Base-by-base conservation (phyloP, 2,888 invertebrate species). In the Papilio elwesi region DNA sequence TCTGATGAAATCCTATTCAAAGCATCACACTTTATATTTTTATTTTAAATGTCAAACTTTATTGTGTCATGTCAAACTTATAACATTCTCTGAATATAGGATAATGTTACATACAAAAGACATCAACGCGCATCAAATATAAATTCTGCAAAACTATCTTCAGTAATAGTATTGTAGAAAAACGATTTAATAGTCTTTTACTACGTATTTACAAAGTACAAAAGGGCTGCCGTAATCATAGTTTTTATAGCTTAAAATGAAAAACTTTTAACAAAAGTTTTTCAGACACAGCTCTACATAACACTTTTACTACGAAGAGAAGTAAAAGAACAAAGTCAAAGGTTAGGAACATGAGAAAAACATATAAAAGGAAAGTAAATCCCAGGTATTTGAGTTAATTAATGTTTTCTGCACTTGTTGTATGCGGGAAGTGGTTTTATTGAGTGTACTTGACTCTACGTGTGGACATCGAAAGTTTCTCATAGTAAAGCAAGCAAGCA, bases 391-490 rank as follows among this genome's bases (percentile, higher is more conserved):
- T 66, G 16, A 66, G 36, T 51, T 65, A 65, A 62, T 62, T 43
- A 62, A 62, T 62, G 43, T 62, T 62, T 59, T 1, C 38, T 57
- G 57, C 57, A 57, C 10, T 62, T 15, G 48, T 49, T 10, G n/a
- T 53, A 26, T 49, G n/a, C 47, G 15, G 13, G 43, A 6, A 57
- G 59, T 36, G 48, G 62, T 47, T 47, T 71, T 71, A 59, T 53
- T 67, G 48, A 43, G n/a, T 11, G 16, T 38, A 68, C 57, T 59
- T 57, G 63, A 48, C 43, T 51, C 15, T 26, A 10, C 57, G 9
- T 38, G 51, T 57, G 49, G 73, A 73, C 57, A 69, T 55, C 43
- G 68, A 68, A 73, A 73, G 68, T 69, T 73, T 73, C 73, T 47
- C 67, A 69, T 64, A 68, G 55, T 57, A 66, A 51, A 65, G 16